Conservation (phyloP, 1,140 invertebrate genomes). For the Neuroterus valhalla region DNA sequence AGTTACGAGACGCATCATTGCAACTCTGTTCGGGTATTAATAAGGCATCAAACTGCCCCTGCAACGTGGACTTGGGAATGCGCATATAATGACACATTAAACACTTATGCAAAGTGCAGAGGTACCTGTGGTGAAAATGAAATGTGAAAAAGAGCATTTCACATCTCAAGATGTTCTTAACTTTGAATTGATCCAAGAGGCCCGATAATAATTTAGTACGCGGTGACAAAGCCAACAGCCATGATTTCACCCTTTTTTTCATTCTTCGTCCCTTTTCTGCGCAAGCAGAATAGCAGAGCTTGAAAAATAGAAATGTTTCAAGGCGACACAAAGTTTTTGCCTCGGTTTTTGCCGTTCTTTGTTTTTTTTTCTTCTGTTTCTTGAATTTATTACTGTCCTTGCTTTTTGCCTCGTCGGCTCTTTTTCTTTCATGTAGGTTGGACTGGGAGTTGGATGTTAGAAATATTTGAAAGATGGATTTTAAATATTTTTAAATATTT, state of each 20-base stretch:
- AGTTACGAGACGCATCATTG: slow-evolving; percentile 3
- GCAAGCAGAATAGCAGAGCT: neutral
- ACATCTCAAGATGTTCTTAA: neutral
- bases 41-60: neutral
- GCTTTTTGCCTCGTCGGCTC: neutral
- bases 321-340: neutral
- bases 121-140: neutral
- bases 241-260: neutral
- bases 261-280: neutral
- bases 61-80: neutral
- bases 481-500: no score
- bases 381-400: slow-evolving; percentile 16
- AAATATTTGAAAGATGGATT: no score
- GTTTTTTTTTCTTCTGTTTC: neutral
- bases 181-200: neutral
- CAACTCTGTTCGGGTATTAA: neutral
- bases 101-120: slow-evolving; percentile 1
- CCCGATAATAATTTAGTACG: slow-evolving; percentile 1
- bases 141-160: neutral
- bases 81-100: no score
- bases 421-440: neutral
- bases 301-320: slow-evolving; percentile 9
- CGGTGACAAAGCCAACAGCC: neutral
- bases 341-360: no score
- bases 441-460: no score